Percentiles rank a stretch among this genome's conserved stretches.
Evolutionary conservation across 2,113 vertebrate species (phyloP).

Genomic region (Menura novaehollandiae): DNA sequence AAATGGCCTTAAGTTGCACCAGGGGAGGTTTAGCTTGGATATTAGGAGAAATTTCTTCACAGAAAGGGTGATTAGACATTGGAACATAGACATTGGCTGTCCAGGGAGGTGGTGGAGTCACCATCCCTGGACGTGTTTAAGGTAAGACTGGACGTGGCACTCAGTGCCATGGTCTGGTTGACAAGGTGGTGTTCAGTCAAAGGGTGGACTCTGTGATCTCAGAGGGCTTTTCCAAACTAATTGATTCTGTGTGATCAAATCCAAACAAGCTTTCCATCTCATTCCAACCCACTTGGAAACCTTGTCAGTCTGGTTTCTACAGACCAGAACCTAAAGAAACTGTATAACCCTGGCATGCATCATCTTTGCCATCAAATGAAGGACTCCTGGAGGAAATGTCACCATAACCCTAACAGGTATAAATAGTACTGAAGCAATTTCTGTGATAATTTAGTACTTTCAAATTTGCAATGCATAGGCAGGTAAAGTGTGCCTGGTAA

Average conservation of each 20-base stretch:
- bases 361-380: not conserved
- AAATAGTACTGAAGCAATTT: not conserved
- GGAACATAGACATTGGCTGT: not conserved
- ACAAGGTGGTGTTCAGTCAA: not conserved
- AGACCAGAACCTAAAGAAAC: not conserved
- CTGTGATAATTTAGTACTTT: not conserved
- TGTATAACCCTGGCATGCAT: not conserved
- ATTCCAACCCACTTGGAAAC: not conserved
- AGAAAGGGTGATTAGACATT: not conserved
- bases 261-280: not conserved
- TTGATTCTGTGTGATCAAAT: not conserved
- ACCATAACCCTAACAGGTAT: not conserved
- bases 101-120: not conserved
- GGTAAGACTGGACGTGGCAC: rapidly evolving
- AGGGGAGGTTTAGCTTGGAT: not conserved
- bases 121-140: not conserved
- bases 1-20: not conserved
- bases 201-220: not conserved
- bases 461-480: not conserved
- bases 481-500: not conserved
- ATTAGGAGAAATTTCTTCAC: not conserved
- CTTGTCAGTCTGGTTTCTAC: not conserved
- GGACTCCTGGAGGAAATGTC: not conserved
- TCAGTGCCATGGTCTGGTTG: not conserved
- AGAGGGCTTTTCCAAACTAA: not conserved